These are phyloP conservation scores for Hoplostethus mediterraneus DNA, from an alignment of 2,797 vertebrate genomes.

Conservation along the genomic window DNA sequence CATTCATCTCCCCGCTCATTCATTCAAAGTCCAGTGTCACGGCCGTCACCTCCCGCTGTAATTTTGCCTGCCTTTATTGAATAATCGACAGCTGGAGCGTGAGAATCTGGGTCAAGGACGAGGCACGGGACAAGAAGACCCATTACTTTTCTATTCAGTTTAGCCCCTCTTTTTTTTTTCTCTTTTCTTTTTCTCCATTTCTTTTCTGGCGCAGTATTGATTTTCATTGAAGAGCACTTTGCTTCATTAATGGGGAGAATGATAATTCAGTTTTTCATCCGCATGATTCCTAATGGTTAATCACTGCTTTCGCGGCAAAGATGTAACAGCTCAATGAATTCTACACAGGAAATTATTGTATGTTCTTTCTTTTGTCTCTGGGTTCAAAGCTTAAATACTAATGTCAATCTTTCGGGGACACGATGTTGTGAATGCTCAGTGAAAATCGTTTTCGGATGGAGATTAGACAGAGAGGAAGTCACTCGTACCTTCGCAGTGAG, in stretches of 20 bases:
- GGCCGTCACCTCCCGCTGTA: constrained; percentile 56
- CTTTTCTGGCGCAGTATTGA: constrained; percentile 57
- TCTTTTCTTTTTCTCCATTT: constrained; percentile 61
- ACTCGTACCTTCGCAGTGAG: constrained; percentile 94
- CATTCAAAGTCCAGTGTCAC: constrained; percentile 63
- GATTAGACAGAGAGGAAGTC: neutral
- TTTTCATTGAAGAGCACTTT: constrained; percentile 62
- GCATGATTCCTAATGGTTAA: constrained; percentile 69
- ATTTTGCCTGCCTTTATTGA: constrained; percentile 66
- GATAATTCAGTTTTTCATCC: constrained; percentile 74
- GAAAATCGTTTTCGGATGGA: neutral
- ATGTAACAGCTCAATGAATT: constrained; percentile 48
- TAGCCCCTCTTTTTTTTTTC: constrained; percentile 40
- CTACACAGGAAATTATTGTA: constrained; percentile 50
- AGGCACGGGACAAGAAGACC: constrained; percentile 33
- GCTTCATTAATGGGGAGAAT: constrained; percentile 64
- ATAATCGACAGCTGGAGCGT: constrained; percentile 65
- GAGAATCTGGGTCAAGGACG: constrained; percentile 77
- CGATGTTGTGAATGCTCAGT: neutral
- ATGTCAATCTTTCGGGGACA: no score
- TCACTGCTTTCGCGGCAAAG: constrained; percentile 66
- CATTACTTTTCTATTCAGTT: constrained; percentile 63
- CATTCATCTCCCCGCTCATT: constrained; percentile 48
- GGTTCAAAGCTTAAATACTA: neutral
- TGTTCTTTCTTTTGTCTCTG: constrained; percentile 29